Conservation (phyloP, 2,888 invertebrate species). For the Oithona nana region DNA sequence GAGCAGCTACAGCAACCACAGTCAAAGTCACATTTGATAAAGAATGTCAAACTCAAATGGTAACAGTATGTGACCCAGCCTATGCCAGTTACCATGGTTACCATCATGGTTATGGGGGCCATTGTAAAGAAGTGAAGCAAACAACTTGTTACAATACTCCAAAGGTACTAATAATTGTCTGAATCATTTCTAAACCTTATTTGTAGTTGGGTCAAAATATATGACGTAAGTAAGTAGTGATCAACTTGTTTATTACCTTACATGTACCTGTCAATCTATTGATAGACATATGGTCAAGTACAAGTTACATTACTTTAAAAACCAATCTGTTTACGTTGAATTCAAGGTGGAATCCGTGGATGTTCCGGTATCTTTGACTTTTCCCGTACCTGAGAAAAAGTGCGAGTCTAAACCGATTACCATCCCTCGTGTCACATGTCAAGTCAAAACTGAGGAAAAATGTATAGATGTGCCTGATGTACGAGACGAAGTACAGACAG, state of each 20-base stretch:
- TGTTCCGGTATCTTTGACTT: background rate
- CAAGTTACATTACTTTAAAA: too few relatives aligned
- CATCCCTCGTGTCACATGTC: background rate
- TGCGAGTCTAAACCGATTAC: background rate
- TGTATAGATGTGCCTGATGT: background rate
- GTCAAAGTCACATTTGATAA: background rate
- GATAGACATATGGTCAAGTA: too few relatives aligned
- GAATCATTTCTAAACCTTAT: background rate
- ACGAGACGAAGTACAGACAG: background rate
- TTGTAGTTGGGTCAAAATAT: too few relatives aligned
- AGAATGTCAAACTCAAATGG: background rate
- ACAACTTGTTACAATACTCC: constrained; percentile 1
- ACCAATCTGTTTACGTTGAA: too few relatives aligned
- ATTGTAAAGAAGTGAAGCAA: background rate
- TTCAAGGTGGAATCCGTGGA: background rate
- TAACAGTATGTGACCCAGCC: background rate
- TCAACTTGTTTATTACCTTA: background rate
- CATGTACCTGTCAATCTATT: too few relatives aligned
- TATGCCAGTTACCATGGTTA: background rate
- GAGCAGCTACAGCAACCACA: background rate
- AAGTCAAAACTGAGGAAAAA: background rate
- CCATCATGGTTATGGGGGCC: background rate
- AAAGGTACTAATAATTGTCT: background rate
- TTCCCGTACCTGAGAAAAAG: background rate
- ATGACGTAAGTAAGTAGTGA: too few relatives aligned